Evolutionary conservation across 2,113 vertebrate species (phyloP).

Genomic region (Nannospalax galili): DNA sequence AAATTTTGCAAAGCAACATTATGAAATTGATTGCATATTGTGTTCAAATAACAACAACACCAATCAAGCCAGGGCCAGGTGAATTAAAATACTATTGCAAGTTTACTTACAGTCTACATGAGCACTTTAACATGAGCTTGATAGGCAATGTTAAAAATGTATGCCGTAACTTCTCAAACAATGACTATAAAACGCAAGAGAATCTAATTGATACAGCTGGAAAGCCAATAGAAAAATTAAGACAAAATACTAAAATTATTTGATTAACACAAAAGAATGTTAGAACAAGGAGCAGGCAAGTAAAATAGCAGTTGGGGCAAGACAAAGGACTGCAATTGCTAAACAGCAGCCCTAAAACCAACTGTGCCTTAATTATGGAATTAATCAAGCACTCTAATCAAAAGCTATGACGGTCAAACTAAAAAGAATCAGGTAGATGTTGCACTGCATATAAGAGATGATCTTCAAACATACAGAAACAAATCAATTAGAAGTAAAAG

Average conservation of each 20-base stretch:
- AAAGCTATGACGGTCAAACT: not conserved
- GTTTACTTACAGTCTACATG: not conserved
- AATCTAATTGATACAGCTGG: not conserved
- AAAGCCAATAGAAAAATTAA: not conserved
- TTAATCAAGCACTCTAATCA: not conserved
- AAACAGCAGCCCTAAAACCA: not conserved
- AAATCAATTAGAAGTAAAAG: not conserved
- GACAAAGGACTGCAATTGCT: conserved; percentile 11
- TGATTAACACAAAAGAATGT: not conserved
- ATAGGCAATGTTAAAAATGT: not conserved
- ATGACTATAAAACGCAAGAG: not conserved
- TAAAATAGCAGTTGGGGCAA: not conserved
- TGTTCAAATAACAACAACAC: not conserved
- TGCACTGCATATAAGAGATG: not conserved
- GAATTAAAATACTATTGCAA: not conserved
- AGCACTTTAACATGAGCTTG: not conserved
- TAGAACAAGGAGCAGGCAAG: not conserved
- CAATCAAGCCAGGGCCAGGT: not conserved
- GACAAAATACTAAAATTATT: not conserved
- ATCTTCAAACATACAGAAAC: not conserved
- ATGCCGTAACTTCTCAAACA: not conserved
- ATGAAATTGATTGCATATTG: not conserved
- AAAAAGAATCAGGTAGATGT: not conserved
- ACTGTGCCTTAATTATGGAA: not conserved
- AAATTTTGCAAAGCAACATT: conserved; percentile 4